Evolutionary conservation across 2,888 invertebrate genomes (phyloP).

Genomic region (Abrostola tripartita): DNA sequence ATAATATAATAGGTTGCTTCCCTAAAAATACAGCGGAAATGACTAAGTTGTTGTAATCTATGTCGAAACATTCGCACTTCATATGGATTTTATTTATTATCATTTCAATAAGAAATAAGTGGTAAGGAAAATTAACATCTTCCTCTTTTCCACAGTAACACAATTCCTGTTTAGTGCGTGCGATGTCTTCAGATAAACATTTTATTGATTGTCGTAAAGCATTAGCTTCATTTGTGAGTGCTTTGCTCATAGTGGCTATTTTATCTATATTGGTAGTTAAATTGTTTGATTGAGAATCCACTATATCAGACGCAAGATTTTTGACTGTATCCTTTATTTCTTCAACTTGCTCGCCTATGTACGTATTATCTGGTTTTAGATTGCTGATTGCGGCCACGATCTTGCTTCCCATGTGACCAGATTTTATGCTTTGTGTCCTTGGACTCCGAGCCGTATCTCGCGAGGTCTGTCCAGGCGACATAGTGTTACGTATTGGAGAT

Average conservation of each 20-base stretch:
- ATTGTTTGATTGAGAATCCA: conserved; percentile 57
- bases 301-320: conserved; percentile 60
- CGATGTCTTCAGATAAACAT: conserved; percentile 74
- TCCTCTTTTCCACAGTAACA: conserved; percentile 56
- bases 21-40: conserved; percentile 80
- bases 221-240: conserved; percentile 80
- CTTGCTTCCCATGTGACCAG: conserved; percentile 48
- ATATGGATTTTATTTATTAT: conserved; percentile 84
- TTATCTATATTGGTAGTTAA: conserved; percentile 75
- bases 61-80: conserved; percentile 85
- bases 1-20: conserved; percentile 78
- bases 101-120: conserved; percentile 81
- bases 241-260: conserved; percentile 79
- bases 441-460: conserved; percentile 10
- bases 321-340: conserved; percentile 68
- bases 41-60: conserved; percentile 80
- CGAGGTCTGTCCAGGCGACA: not conserved
- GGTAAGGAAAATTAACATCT: conserved; percentile 80
- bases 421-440: conserved; percentile 41
- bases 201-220: conserved; percentile 79
- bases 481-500: conserved; percentile 6
- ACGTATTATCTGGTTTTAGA: conserved; percentile 63
- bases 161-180: conserved; percentile 72
- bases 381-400: conserved; percentile 55
- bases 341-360: conserved; percentile 67